Conservation (phyloP, 2,797 vertebrate genomes). For the Malurus leucopterus region DNA sequence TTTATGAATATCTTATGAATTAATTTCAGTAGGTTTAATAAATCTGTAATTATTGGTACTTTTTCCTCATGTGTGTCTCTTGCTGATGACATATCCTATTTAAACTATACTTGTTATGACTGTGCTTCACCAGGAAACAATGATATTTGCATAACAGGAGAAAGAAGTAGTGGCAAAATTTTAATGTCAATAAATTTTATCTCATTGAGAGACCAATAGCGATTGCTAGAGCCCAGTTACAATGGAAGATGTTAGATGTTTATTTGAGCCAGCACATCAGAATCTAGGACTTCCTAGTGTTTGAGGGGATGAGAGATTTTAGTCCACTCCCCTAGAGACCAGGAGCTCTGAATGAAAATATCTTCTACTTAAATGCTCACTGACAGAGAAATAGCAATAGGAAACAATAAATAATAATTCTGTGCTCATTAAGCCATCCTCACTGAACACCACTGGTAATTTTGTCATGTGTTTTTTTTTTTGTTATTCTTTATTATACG, state of each 20-base stretch:
- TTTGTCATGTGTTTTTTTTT: constrained; percentile 54
- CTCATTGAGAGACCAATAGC: neutral
- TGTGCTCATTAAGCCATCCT: constrained; percentile 59
- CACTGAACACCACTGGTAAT: constrained; percentile 58
- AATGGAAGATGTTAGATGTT: neutral
- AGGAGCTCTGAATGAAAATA: neutral
- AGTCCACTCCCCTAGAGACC: neutral
- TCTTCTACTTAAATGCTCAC: constrained; percentile 5
- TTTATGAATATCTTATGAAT: neutral
- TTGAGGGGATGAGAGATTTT: neutral
- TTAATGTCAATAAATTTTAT: neutral
- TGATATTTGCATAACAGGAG: neutral
- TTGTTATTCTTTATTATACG: constrained; percentile 61
- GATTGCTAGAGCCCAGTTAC: neutral
- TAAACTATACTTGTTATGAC: neutral
- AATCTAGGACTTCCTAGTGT: neutral
- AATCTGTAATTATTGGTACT: neutral
- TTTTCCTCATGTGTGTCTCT: neutral
- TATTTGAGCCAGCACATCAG: neutral
- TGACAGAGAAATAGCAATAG: constrained; percentile 31
- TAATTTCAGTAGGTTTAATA: constrained; percentile 17
- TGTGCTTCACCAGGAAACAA: neutral
- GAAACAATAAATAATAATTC: constrained; percentile 68
- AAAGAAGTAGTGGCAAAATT: neutral
- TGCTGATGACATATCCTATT: neutral